Conservation (phyloP, 2,888 invertebrate genomes). For the Polymixis flavicincta region DNA sequence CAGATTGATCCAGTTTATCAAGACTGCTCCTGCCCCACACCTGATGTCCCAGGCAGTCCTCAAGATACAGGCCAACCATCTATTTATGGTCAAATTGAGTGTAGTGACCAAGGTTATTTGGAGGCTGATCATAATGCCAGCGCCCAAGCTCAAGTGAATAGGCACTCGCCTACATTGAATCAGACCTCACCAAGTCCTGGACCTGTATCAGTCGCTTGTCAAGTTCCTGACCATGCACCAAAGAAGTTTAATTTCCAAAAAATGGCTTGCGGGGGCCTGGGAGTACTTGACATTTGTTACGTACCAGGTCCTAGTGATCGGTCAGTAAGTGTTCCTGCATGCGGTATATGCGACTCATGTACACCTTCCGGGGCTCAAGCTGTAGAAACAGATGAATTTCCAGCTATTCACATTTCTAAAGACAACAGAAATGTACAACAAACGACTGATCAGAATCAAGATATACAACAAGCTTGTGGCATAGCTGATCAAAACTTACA, state of each 20-base stretch:
- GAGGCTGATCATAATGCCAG: background rate
- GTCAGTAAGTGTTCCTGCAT: background rate
- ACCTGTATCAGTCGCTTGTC: slow-evolving; percentile 18
- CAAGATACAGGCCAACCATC: slow-evolving; percentile 9
- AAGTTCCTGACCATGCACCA: slow-evolving; percentile 10
- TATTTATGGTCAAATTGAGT: slow-evolving; percentile 17
- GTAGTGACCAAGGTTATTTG: background rate
- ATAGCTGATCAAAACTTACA: background rate
- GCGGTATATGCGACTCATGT: too few species aligned
- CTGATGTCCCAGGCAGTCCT: background rate
- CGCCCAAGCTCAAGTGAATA: background rate
- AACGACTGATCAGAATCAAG: slow-evolving; percentile 16
- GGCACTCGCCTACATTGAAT: slow-evolving; percentile 9
- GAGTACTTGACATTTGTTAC: slow-evolving; percentile 44
- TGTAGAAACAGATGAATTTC: background rate
- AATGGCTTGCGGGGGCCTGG: slow-evolving; percentile 30
- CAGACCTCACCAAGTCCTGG: slow-evolving; percentile 27
- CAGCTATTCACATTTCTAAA: slow-evolving; percentile 17
- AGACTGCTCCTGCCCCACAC: background rate
- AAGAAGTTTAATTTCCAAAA: slow-evolving; percentile 6
- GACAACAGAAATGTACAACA: slow-evolving; percentile 26
- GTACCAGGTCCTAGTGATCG: slow-evolving; percentile 33
- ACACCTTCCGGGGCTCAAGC: slow-evolving; percentile 4
- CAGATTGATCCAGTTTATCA: background rate
- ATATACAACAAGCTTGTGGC: background rate